Evolutionary conservation across 2,797 vertebrate species (phyloP), one percentile per base, ranked within the genome.

Genomic region (Diceros bicornis): DNA sequence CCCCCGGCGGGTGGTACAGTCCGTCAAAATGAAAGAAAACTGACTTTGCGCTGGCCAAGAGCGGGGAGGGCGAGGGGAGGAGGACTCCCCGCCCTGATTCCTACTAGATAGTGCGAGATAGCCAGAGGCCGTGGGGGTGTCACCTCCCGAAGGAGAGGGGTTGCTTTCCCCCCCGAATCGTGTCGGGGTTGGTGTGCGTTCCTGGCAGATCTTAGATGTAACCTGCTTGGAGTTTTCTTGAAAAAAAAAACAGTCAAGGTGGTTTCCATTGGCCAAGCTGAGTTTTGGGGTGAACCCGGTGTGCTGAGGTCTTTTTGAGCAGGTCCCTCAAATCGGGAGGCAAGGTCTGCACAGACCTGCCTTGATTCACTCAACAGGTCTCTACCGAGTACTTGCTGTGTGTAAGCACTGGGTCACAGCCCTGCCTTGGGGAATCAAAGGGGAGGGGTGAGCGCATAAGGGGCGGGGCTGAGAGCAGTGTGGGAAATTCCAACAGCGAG

Each of bases 11-110:
- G 99, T 99, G 98, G 98, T 98, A 98, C 98, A 98, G 98, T 97
- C 96, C 98, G 98, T 99, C 99, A 96, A 87, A 97, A 97, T 84
- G 99, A 96, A 96, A 95, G 98, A 98, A 98, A 99, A 99, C 99
- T 99, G 98, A 98, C 99, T 99, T 98, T 98, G 98, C 94, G 94
- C 96, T 64, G 97, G n/a, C 82, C 79, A 0, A 62, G 68, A 59
- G 62, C 21, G 52, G 57, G 55, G 27, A 62, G 32, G 50, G 85
- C 27, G 34, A 4, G 34, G 57, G 44, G 59, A 61, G 64, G 41
- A n/a, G 75, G 87, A 66, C 69, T 79, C 55, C 96, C 98, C 95
- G 93, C 96, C 96, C 87, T 95, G 87, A 96, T 95, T 96, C 97
- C 97, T 82, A 96, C 89, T 98, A 97, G 98, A 98, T 98, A 94